Base-by-base conservation (phyloP, 2,888 invertebrate genomes). In the Myopa tessellatipennis region DNA sequence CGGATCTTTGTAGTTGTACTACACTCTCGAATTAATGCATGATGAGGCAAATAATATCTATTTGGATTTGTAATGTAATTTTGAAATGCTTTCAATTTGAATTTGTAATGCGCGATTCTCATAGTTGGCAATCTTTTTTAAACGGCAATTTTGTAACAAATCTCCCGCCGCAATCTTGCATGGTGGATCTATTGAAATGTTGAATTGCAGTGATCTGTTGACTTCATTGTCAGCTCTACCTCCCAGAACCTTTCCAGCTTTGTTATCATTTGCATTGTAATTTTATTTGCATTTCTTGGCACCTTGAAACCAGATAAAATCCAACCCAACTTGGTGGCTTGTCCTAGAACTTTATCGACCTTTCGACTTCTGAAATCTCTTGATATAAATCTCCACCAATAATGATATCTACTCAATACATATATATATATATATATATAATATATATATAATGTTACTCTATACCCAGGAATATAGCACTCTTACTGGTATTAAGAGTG, bases 11-110 rank as follows among this genome's bases (percentile, higher is more conserved):
- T 79, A n/a, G 78, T 79, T 4, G 67, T 18, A 65, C 79, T 80
- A 38, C 18, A 26, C 7, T 65, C 60, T 18, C 73, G 50, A 60
- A 78, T 70, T 55, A 80, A 77, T 4, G 76, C 69, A 58, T 80
- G 76, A 77, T 79, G 79, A 5, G 79, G 77, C 65, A 78, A 58
- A 72, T 79, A 79, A 74, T 70, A 77, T 78, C 76, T 74, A 45
- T 63, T 74, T 52, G 7, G 34, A 8, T 26, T 26, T 50, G 26
- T 26, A 26, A 26, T 50, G 50, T 50, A 50, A 65, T 36, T 16
- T 65, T 34, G 6, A 65, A 10, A n/a, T n/a, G n/a, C 2, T 34
- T 14, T 6, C 26, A 65, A 45, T 63, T 74, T 52, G 7, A 40
- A 8, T 26, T 26, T 50, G 26, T 26, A 26, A 26, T 50, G n/a